Evolutionary conservation across 2,888 invertebrate species (phyloP).

Genomic region (Hyalella azteca): DNA sequence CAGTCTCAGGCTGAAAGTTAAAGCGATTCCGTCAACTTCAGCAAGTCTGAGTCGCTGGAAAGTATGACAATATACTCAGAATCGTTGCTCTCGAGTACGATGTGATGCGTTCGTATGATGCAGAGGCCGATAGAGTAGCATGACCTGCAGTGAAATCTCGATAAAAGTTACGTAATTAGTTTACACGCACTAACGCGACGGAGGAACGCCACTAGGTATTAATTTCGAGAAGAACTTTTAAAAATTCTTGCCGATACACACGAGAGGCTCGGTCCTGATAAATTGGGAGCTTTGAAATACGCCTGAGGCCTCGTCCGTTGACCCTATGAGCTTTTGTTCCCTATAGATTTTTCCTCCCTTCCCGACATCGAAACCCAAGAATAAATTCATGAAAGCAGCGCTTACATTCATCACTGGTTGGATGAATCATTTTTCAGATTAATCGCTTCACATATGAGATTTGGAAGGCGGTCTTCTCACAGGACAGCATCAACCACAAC

Average conservation of each 20-base stretch:
- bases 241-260: neutral
- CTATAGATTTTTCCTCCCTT: neutral
- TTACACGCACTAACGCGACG: constrained; percentile 2
- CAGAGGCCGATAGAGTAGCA: no score
- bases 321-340: neutral
- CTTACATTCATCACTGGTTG: constrained; percentile 2
- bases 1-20: no score
- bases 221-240: neutral
- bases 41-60: no score
- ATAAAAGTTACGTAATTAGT: constrained; percentile 14
- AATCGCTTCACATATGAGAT: neutral
- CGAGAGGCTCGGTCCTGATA: neutral
- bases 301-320: neutral
- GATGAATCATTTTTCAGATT: constrained; percentile 21
- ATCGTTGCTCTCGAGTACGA: no score
- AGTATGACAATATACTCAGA: no score
- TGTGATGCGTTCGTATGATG: no score
- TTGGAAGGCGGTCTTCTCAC: neutral
- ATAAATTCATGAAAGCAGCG: constrained; percentile 22
- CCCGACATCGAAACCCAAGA: constrained; percentile 21
- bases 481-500: neutral
- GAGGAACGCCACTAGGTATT: neutral
- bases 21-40: no score
- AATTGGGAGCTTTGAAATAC: neutral
- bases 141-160: neutral